Evolutionary conservation across 2,888 invertebrate species (phyloP), one percentile per base, ranked within the genome.

Genomic region (Melikaiella ostensackeni): DNA sequence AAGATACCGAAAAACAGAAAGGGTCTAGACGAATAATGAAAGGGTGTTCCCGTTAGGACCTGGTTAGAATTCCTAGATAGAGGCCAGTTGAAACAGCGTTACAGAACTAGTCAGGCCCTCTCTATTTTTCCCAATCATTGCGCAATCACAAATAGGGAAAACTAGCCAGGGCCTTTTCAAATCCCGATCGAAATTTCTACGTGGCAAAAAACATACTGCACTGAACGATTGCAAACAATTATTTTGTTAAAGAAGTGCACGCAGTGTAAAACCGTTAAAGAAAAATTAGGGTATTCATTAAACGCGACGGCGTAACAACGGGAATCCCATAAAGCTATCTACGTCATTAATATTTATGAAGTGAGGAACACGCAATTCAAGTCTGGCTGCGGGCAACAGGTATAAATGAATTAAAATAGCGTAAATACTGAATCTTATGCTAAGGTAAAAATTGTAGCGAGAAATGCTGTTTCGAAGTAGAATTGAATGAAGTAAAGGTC

Each of bases 291-390:
- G 11, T 30, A 70, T 70, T 42, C 50, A 70, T 70, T 70, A 50
- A 50, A 70, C n/a, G 30, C 30, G 46, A 19, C 46, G 30, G n/a
- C 30, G 70, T 50, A 70, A 63, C 30, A 50, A 59, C 24, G 57
- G 21, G 24, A 59, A 59, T 59, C 16, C 57, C 57, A 27, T 59
- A 59, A 59, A 59, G 57, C 57, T 50, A 50, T 70, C 70, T 70
- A 6, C 30, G 30, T 70, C 46, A 70, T 70, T 70, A 70, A 70
- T 70, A 70, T 70, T 70, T 70, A 30, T 70, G 30, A 50, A 70
- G 30, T 70, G 66, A 27, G 50, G 70, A 50, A 70, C 70, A 50
- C 30, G 27, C 46, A 27, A 66, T 63, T 63, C 63, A n/a, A 35
- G 63, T 63, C 63, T 63, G n/a, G 11, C 33, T 63, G 35, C 63